Evolutionary conservation across 2,888 invertebrate genomes (phyloP).

Genomic region (Strigamia transsilvanica): DNA sequence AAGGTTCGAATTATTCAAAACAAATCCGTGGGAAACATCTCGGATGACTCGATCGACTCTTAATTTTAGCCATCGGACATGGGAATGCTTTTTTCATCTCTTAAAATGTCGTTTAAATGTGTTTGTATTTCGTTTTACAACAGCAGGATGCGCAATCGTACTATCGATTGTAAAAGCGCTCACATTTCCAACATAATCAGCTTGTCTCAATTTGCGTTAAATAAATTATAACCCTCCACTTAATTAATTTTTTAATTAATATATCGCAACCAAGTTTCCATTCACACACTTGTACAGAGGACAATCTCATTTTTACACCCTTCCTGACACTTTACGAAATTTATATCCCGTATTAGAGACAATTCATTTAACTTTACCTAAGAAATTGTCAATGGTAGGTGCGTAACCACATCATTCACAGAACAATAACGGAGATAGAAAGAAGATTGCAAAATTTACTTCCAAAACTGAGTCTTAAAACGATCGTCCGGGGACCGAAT

Average conservation of each 20-base stretch:
- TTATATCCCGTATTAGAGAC: neutral
- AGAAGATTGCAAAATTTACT: slow-evolving; percentile 43
- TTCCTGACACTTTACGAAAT: neutral
- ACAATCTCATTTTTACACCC: slow-evolving; percentile 18
- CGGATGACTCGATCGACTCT: neutral
- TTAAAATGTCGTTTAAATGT: no score
- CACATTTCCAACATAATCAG: neutral
- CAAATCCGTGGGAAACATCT: neutral
- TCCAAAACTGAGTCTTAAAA: slow-evolving; percentile 31
- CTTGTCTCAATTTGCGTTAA: slow-evolving; percentile 33
- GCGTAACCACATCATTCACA: slow-evolving; percentile 35
- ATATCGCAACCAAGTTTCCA: slow-evolving; percentile 10
- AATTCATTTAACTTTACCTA: slow-evolving; percentile 36
- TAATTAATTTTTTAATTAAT: slow-evolving; percentile 42
- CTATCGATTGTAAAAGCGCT: neutral
- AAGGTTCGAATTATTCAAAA: neutral
- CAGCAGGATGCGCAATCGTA: neutral
- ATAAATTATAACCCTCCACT: slow-evolving; percentile 42
- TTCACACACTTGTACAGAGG: neutral
- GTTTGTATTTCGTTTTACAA: neutral
- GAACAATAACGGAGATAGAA: slow-evolving; percentile 43
- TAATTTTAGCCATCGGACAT: no score
- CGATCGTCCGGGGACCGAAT: slow-evolving; percentile 42
- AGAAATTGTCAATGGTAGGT: slow-evolving; percentile 5
- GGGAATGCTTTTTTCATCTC: no score